Evolutionary conservation across 2,113 vertebrate species (phyloP).

Genomic region (Cephalopholis sonnerati): DNA sequence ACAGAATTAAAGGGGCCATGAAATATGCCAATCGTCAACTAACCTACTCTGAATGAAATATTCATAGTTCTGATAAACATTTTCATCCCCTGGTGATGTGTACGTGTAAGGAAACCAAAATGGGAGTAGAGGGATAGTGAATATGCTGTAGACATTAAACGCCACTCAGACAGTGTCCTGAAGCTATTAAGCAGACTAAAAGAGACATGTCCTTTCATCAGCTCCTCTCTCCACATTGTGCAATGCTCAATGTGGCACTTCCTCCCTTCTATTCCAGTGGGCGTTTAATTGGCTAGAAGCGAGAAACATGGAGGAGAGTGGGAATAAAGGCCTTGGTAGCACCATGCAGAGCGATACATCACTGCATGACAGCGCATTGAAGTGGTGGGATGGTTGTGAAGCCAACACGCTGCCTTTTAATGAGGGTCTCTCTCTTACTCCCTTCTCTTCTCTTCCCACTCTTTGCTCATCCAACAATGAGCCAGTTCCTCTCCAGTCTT

Average conservation of each 20-base stretch:
- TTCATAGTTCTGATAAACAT: constrained; percentile 66
- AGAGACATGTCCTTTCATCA: constrained; percentile 77
- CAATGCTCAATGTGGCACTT: constrained; percentile 68
- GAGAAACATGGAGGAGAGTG: constrained; percentile 69
- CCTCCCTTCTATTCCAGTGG: constrained; percentile 70
- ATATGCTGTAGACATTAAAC: constrained; percentile 66
- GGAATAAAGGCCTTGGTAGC: constrained; percentile 77
- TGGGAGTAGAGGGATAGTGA: constrained; percentile 34
- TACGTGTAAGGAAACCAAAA: constrained; percentile 47
- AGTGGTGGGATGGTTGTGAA: constrained; percentile 76
- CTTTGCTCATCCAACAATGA: constrained; percentile 36
- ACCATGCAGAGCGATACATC: constrained; percentile 80
- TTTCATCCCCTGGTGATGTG: constrained; percentile 45
- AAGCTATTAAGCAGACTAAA: constrained; percentile 76
- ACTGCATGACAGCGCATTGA: constrained; percentile 78
- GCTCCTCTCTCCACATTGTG: constrained; percentile 63
- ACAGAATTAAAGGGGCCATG: constrained; percentile 27
- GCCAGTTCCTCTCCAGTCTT: constrained; percentile 43
- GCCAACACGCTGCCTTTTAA: constrained; percentile 77
- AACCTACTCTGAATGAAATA: constrained; percentile 54
- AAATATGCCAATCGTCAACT: constrained; percentile 46
- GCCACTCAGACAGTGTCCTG: constrained; percentile 67
- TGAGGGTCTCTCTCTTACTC: constrained; percentile 69
- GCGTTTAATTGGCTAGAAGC: constrained; percentile 83
- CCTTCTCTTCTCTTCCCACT: constrained; percentile 47